Conservation (phyloP, 2,113 vertebrate genomes). For the Macrotis lagotis region DNA sequence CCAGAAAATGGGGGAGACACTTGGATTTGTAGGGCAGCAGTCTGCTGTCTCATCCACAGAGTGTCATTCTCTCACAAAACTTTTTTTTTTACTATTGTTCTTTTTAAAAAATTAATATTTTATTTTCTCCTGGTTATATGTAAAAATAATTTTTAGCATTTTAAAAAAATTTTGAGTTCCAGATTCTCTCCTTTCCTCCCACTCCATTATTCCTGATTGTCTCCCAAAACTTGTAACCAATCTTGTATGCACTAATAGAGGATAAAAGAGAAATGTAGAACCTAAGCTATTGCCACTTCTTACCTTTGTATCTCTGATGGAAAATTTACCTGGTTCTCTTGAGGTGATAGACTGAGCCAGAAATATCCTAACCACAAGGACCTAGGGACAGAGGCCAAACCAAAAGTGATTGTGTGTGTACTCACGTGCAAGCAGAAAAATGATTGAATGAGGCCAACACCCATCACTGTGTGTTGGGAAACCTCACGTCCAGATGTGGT, state of each 20-base stretch:
- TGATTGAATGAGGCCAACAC: neutral
- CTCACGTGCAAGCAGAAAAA: accelerated
- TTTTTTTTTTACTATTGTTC: too few relatives aligned
- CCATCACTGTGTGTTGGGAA: neutral
- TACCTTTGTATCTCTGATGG: neutral
- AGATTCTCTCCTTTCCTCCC: too few relatives aligned
- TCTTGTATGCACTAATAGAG: neutral
- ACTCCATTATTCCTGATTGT: too few relatives aligned
- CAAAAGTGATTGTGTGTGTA: neutral
- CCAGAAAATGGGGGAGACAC: neutral
- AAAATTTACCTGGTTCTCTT: neutral
- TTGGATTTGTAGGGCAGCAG: neutral
- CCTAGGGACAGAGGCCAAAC: slow-evolving; percentile 5
- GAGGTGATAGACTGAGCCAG: slow-evolving; percentile 10
- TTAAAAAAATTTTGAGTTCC: too few relatives aligned
- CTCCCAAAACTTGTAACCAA: neutral
- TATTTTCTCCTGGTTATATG: too few relatives aligned
- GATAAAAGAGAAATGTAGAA: neutral
- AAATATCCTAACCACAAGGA: slow-evolving; percentile 33
- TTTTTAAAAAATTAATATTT: too few relatives aligned
- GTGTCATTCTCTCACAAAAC: neutral
- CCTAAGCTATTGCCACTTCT: too few relatives aligned
- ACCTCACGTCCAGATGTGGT: slow-evolving; percentile 44
- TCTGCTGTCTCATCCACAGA: neutral
- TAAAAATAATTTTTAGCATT: too few relatives aligned